These are phyloP conservation scores for Chloroclysta siterata DNA, from an alignment of 2,888 invertebrate species.

Conservation along the genomic window DNA sequence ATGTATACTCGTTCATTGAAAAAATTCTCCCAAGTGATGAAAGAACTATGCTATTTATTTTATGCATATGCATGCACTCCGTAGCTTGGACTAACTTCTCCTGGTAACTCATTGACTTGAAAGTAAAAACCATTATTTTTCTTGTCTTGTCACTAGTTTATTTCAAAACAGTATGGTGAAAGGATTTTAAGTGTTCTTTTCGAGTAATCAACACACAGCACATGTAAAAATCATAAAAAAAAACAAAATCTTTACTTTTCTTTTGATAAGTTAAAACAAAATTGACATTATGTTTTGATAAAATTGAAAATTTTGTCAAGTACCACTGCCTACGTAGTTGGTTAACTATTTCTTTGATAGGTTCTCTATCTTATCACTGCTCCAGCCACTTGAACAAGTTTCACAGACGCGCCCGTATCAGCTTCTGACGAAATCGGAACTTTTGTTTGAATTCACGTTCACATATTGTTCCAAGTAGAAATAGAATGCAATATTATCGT, in stretches of 20 bases:
- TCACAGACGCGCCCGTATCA: not conserved
- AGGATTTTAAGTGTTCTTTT: no score
- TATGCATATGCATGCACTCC: no score
- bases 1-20: no score
- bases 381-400: slow-evolving; percentile 18
- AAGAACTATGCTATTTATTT: no score
- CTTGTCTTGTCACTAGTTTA: no score
- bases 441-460: not conserved
- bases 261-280: not conserved
- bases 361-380: not conserved
- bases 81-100: no score
- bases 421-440: not conserved
- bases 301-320: not conserved
- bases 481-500: not conserved
- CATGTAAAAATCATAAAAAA: no score
- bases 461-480: not conserved
- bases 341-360: slow-evolving; percentile 4
- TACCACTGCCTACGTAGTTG: slow-evolving; percentile 3
- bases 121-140: not conserved
- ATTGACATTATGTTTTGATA: slow-evolving; percentile 14
- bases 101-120: no score
- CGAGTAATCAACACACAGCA: no score
- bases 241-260: no score
- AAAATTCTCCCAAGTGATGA: no score
- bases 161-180: no score